A percentile compares a stretch with the other conserved stretches of the same genome.
Conservation (phyloP, 2,113 vertebrate species). For the Protomyctophum bolini region DNA sequence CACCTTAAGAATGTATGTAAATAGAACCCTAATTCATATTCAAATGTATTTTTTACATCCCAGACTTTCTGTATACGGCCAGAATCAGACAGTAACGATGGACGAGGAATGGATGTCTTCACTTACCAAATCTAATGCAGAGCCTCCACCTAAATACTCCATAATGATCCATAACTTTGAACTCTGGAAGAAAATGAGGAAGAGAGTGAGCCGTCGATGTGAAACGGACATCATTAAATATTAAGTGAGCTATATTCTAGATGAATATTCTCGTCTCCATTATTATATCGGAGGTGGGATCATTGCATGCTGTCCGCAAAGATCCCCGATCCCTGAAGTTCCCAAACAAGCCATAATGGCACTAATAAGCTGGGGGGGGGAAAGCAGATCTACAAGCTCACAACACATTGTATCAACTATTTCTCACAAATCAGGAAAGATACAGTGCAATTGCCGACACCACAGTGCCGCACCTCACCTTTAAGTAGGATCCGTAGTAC, state of each 20-base stretch:
- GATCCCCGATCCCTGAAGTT: not conserved
- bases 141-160: slow-evolving; percentile 95
- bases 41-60: too few relatives aligned
- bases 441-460: too few relatives aligned
- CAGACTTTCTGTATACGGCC: too few relatives aligned
- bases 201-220: not conserved
- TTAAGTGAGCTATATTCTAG: not conserved
- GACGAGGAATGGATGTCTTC: too few relatives aligned
- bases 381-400: too few relatives aligned
- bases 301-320: not conserved
- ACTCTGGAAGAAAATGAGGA: slow-evolving; percentile 76
- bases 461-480: slow-evolving; percentile 79
- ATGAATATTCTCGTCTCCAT: not conserved
- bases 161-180: slow-evolving; percentile 98
- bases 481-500: slow-evolving; percentile 97
- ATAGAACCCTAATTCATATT: too few relatives aligned
- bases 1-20: too few relatives aligned
- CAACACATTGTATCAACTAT: too few relatives aligned
- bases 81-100: too few relatives aligned
- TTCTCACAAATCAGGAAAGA: too few relatives aligned
- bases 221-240: slow-evolving; percentile 2
- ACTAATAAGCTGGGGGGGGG: slow-evolving; percentile 31
- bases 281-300: not conserved
- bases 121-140: slow-evolving; percentile 93
- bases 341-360: slow-evolving; percentile 20